Evolutionary conservation across 2,888 invertebrate species (phyloP).

Genomic region (Aphodius sticticus): DNA sequence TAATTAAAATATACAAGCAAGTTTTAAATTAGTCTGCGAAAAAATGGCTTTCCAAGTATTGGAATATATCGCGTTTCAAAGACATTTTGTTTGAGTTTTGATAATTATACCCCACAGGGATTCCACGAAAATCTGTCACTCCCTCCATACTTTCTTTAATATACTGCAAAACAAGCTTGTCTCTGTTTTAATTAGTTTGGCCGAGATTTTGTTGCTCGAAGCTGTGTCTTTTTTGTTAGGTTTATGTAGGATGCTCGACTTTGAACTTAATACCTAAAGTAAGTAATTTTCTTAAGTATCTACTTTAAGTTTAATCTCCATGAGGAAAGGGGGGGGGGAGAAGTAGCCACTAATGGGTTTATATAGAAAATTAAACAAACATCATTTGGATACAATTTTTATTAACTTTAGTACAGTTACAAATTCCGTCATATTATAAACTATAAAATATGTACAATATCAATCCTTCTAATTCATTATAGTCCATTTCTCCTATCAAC

Average conservation of each 20-base stretch:
- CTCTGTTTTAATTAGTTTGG: neutral
- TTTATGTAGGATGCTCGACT: neutral
- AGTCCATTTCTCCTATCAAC: neutral
- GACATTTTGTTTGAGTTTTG: neutral
- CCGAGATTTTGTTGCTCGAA: neutral
- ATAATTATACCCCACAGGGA: neutral
- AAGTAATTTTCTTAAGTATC: neutral
- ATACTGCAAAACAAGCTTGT: neutral
- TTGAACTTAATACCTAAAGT: neutral
- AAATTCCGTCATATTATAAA: neutral
- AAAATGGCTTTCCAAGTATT: too few species aligned
- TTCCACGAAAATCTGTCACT: neutral
- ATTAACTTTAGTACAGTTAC: slow-evolving; percentile 4
- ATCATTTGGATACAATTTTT: neutral
- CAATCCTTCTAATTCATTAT: neutral
- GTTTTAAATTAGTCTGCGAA: too few species aligned
- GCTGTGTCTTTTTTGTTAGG: neutral
- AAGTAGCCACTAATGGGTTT: neutral
- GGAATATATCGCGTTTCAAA: too few species aligned
- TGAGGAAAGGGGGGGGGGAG: too few species aligned
- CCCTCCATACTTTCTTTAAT: neutral
- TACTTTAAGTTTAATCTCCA: neutral
- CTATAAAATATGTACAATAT: neutral
- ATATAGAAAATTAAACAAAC: neutral
- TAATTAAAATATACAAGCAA: too few species aligned